Conservation (phyloP, 2,888 invertebrate species). For the Fabriciana adippe region DNA sequence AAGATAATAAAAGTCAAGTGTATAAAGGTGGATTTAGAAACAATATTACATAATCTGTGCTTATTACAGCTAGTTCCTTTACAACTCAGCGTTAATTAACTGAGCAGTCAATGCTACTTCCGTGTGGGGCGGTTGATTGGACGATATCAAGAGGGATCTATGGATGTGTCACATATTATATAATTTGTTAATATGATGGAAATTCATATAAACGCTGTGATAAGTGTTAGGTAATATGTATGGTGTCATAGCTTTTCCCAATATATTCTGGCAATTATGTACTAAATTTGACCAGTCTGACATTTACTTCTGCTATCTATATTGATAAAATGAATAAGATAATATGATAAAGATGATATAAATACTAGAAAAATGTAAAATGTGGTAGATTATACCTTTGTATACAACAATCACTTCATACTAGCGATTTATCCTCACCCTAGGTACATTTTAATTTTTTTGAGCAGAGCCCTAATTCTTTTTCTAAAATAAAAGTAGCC, state of each 20-base stretch:
- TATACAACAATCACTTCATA: not conserved
- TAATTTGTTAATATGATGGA: slow-evolving; percentile 1
- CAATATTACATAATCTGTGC: slow-evolving; percentile 13
- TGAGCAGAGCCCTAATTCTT: too few relatives aligned
- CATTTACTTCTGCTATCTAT: not conserved
- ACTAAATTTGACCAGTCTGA: too few relatives aligned
- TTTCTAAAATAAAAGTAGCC: too few relatives aligned
- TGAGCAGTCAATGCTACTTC: slow-evolving; percentile 29
- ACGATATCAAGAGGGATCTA: slow-evolving; percentile 16
- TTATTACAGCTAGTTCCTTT: slow-evolving; percentile 15
- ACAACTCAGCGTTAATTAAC: slow-evolving; percentile 30
- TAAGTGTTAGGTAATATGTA: not conserved
- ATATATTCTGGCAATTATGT: too few relatives aligned
- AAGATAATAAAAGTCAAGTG: too few relatives aligned
- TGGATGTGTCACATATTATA: slow-evolving; percentile 11
- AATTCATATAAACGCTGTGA: not conserved
- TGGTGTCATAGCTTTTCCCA: not conserved
- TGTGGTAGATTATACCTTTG: too few relatives aligned
- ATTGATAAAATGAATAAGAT: too few relatives aligned
- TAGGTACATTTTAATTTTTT: too few relatives aligned
- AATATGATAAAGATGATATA: too few relatives aligned
- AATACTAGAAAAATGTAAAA: too few relatives aligned
- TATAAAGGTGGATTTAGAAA: too few relatives aligned
- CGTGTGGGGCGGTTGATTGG: slow-evolving; percentile 31
- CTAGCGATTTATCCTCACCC: not conserved